phyloP scores from a whole-genome alignment of 2,113 vertebrate genomes.

The Narcine bancroftii region DNA sequence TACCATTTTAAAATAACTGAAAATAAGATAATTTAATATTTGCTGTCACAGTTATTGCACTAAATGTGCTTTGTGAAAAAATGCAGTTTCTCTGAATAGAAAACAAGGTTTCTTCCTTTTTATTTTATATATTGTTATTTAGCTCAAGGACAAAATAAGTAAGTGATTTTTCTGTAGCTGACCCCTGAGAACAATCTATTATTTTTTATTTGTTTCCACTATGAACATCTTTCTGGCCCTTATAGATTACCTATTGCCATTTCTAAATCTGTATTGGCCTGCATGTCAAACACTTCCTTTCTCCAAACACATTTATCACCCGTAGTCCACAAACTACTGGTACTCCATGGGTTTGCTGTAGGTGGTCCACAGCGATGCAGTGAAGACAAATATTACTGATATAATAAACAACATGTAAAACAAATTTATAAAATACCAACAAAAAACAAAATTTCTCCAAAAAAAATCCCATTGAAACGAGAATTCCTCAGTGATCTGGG shows the following conservation, averaged over 20 bases:
- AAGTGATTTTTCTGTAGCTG: background rate
- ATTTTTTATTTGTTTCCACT: background rate
- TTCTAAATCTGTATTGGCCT: background rate
- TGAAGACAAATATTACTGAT: no score
- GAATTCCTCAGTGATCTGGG: no score
- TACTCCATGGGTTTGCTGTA: no score
- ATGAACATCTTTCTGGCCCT: background rate
- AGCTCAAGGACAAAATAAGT: background rate
- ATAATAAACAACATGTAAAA: no score
- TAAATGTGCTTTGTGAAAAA: background rate
- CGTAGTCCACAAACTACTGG: no score
- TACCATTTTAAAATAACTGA: background rate
- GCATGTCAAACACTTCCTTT: background rate
- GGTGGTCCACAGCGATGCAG: no score
- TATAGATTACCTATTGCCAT: background rate
- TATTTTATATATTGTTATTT: background rate
- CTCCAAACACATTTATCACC: no score
- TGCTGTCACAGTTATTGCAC: background rate
- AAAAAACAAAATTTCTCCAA: no score
- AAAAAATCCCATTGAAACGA: no score
- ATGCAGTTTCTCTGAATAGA: background rate
- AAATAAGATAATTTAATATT: background rate
- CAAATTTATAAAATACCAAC: no score
- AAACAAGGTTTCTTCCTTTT: background rate
- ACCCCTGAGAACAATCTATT: no score